phyloP scores from a whole-genome alignment of 2,797 vertebrate genomes.

The Erethizon dorsatum region DNA sequence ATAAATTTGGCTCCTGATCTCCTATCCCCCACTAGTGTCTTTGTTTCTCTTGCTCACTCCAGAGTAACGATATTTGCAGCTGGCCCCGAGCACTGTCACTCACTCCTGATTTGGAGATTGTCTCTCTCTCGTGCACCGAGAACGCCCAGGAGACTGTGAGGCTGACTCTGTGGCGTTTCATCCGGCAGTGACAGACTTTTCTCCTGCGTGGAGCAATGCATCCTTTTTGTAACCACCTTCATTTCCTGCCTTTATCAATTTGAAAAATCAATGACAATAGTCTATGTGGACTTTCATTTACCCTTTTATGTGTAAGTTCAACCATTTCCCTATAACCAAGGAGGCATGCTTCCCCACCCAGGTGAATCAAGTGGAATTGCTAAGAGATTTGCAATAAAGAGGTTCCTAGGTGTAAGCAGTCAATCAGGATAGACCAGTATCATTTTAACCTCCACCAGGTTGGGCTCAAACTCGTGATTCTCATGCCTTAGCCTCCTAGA shows the following conservation, averaged over 20 bases:
- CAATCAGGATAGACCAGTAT: not conserved
- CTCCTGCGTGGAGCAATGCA: not conserved
- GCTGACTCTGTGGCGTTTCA: not conserved
- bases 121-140: not conserved
- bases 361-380: not conserved
- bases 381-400: not conserved
- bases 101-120: not conserved
- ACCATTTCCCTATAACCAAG: conserved; percentile 26
- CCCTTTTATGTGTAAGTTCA: conserved; percentile 51
- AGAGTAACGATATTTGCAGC: not conserved
- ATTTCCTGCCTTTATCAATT: conserved; percentile 66
- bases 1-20: not conserved
- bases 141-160: conserved; percentile 12
- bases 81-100: not conserved
- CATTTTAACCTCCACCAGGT: not conserved
- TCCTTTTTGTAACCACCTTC: conserved; percentile 63
- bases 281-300: conserved; percentile 62
- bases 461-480: not conserved
- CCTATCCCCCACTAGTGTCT: not conserved
- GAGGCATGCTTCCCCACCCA: not conserved
- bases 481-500: not conserved
- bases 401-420: not conserved
- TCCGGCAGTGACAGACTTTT: conserved; percentile 28
- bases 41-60: not conserved
- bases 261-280: conserved; percentile 50